phyloP scores from a whole-genome alignment of 1,140 invertebrate genomes.

The Palaemon carinicauda region DNA sequence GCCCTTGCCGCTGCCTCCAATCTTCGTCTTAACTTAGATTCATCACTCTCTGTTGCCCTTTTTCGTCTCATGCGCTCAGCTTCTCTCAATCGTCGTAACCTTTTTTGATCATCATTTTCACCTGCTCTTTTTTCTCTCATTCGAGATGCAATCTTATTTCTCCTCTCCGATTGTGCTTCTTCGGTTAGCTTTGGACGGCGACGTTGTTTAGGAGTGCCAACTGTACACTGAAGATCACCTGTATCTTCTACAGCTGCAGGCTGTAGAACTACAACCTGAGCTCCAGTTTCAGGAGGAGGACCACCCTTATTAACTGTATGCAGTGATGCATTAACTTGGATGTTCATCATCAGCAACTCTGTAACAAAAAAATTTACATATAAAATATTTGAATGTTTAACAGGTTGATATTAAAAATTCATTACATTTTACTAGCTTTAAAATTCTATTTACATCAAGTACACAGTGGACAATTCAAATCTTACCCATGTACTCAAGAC shows the following conservation, averaged over 20 bases:
- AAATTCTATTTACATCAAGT: neutral
- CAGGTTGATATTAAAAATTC: too few relatives aligned
- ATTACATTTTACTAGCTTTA: too few relatives aligned
- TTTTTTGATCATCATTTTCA: slow-evolving; percentile 34
- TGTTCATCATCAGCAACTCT: slow-evolving; percentile 54
- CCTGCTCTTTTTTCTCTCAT: slow-evolving; percentile 48
- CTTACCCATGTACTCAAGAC: too few relatives aligned
- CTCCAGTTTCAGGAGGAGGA: slow-evolving; percentile 18
- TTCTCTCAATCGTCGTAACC: slow-evolving; percentile 31
- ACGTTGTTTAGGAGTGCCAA: slow-evolving; percentile 12
- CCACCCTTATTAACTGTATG: slow-evolving; percentile 38
- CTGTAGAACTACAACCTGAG: slow-evolving; percentile 37
- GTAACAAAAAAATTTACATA: neutral
- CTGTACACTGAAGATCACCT: neutral
- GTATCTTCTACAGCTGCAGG: slow-evolving; percentile 45
- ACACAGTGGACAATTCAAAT: neutral
- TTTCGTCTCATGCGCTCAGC: slow-evolving; percentile 45
- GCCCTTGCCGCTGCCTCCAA: slow-evolving; percentile 29
- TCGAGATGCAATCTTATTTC: slow-evolving; percentile 38
- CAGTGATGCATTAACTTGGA: slow-evolving; percentile 51
- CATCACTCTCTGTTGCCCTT: slow-evolving; percentile 27
- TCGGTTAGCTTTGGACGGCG: slow-evolving; percentile 35
- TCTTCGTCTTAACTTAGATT: slow-evolving; percentile 15
- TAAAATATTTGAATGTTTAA: neutral
- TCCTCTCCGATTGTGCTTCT: slow-evolving; percentile 28